phyloP scores from a whole-genome alignment of 2,113 vertebrate species.

The Cygnus buccinator region DNA sequence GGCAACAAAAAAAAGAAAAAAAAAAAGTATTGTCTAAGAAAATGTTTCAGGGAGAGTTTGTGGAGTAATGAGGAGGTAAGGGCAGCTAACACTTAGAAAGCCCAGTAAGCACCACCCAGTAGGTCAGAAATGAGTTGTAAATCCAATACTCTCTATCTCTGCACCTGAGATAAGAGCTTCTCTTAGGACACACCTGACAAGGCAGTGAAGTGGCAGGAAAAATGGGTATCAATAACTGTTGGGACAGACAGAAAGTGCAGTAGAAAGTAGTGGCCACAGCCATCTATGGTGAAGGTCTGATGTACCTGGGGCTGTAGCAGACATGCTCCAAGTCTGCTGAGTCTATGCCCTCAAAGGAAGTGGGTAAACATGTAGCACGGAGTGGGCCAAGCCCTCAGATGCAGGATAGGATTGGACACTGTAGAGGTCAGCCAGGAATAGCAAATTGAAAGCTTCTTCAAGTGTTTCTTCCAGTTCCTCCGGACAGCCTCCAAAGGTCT shows the following conservation, averaged over 20 bases:
- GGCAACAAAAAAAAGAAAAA: background rate
- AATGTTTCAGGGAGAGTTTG: background rate
- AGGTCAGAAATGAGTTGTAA: background rate
- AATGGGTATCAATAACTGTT: background rate
- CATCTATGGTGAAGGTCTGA: accelerated
- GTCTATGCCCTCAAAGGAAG: background rate
- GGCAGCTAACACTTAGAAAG: background rate
- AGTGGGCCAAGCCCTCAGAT: background rate
- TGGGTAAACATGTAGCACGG: background rate
- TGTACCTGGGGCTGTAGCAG: accelerated
- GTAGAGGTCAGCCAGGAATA: background rate
- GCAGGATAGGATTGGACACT: too few relatives aligned
- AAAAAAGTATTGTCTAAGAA: background rate
- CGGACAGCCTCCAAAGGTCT: background rate
- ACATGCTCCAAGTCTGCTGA: background rate
- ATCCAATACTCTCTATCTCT: background rate
- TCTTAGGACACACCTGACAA: background rate
- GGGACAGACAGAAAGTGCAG: background rate
- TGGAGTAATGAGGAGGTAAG: background rate
- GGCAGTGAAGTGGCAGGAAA: background rate
- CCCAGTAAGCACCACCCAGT: background rate
- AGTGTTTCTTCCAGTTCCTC: background rate
- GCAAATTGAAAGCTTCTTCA: background rate
- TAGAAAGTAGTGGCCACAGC: background rate
- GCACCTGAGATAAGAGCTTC: background rate